phyloP scores from a whole-genome alignment of 2,113 vertebrate genomes.

The Onychorhynchus coronatus region DNA sequence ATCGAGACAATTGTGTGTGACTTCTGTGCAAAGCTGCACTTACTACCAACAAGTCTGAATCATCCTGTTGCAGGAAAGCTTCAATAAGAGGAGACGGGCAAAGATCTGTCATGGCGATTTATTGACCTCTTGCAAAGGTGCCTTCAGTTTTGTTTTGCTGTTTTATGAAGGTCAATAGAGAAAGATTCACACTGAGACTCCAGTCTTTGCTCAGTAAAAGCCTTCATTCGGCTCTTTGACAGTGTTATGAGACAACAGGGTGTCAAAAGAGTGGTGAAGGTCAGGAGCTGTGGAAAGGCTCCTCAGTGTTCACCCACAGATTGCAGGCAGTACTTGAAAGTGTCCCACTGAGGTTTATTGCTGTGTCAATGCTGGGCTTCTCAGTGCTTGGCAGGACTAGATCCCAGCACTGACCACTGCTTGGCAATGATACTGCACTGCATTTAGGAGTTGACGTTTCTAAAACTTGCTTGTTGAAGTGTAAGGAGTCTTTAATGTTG shows the following conservation, averaged over 20 bases:
- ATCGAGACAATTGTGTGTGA: background rate
- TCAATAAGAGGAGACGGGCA: background rate
- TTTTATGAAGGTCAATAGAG: background rate
- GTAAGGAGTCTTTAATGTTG: background rate
- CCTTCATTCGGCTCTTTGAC: background rate
- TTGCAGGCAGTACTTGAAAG: background rate
- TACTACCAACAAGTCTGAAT: background rate
- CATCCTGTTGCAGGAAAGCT: background rate
- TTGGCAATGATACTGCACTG: background rate
- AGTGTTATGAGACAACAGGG: background rate
- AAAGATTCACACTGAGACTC: background rate
- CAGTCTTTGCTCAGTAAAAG: background rate
- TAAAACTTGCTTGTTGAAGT: background rate
- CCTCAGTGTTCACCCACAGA: accelerated
- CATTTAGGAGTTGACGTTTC: background rate
- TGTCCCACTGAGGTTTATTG: background rate
- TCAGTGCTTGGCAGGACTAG: background rate
- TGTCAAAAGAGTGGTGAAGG: background rate
- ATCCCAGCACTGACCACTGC: background rate
- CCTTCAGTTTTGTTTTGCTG: background rate
- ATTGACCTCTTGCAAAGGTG: background rate
- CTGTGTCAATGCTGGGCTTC: background rate
- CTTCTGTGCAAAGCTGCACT: background rate
- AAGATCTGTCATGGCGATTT: background rate
- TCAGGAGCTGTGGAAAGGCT: background rate